Evolutionary conservation across 2,888 invertebrate species (phyloP), one percentile per base, ranked within the genome.

Genomic region (Aleiodes testaceus): DNA sequence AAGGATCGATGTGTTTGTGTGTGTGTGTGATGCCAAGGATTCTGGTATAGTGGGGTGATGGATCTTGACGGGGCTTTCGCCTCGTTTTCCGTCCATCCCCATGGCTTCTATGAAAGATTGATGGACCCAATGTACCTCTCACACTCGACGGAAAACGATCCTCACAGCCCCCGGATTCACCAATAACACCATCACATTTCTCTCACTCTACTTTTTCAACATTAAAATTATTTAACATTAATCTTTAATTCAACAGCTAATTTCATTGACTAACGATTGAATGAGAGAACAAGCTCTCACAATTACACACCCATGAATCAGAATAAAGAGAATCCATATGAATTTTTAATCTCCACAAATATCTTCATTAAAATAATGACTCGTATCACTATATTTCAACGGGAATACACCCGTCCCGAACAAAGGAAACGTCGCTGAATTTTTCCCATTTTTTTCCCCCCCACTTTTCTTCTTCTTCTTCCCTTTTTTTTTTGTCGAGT

Each of bases 51-150:
- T n/a, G 65, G 72, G 73, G 75, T 77, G 77, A 77, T 77, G 74
- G 75, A 77, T 77, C 75, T 77, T 75, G 77, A 77, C 75, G 73
- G 52, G 52, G 73, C 73, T 74, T 69, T 70, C 74, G 74, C 75
- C 74, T 77, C 75, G 77, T 75, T 74, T 74, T 74, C 73, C 68
- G 64, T 68, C 71, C 66, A 70, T 66, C 66, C 70, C 70, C 12
- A 36, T 55, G 65, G 65, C 66, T 66, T 70, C 59, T 36, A 65
- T 45, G 18, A 22, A 70, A 70, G 70, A 70, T 70, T 70, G 70
- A 70, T 70, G 66, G 66, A 61, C 50, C 70, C 16, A 50, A 14
- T 30, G n/a, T 59, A 9, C 36, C 36, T 36, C 30, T 16, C 59
- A 16, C 59, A 36, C 59, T 30, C 42, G 2, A 14, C 36, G 30